phyloP scores from a whole-genome alignment of 2,888 invertebrate genomes.

The Bombylius major region DNA sequence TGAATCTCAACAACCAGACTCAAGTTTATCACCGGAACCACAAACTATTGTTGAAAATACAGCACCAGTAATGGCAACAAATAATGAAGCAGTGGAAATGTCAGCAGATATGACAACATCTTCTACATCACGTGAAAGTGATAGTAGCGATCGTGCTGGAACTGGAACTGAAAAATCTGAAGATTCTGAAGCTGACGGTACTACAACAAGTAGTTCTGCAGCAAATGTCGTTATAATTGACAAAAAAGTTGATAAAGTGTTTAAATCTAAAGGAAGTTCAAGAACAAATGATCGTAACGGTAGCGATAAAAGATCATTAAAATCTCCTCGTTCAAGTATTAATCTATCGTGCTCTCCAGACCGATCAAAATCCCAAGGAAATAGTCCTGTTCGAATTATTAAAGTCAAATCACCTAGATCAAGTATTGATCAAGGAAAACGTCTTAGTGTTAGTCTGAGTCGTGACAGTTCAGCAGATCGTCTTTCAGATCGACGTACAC shows the following conservation, averaged over 20 bases:
- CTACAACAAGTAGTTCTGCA: slow-evolving; percentile 1
- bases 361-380: slow-evolving; percentile 34
- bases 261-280: slow-evolving; percentile 29
- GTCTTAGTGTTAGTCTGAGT: slow-evolving; percentile 28
- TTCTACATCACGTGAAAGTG: slow-evolving; percentile 33
- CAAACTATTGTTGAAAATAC: slow-evolving; percentile 35
- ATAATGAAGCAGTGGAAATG: slow-evolving; percentile 10
- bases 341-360: slow-evolving; percentile 43
- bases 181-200: slow-evolving; percentile 16
- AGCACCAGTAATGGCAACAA: slow-evolving; percentile 3
- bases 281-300: slow-evolving; percentile 11
- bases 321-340: slow-evolving; percentile 44
- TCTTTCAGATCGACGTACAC: slow-evolving; percentile 28
- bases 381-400: slow-evolving; percentile 35
- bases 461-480: slow-evolving; percentile 35
- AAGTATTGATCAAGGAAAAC: slow-evolving; percentile 39
- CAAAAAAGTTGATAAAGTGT: slow-evolving; percentile 35
- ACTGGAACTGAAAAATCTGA: slow-evolving; percentile 28
- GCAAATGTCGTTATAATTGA: slow-evolving; percentile 33
- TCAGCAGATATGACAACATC: slow-evolving; percentile 29
- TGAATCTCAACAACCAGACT: slow-evolving; percentile 29
- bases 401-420: slow-evolving; percentile 41
- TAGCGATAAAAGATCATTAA: slow-evolving; percentile 20
- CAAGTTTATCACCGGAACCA: slow-evolving; percentile 33
- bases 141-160: slow-evolving; percentile 23